These are phyloP conservation scores for Corella eumyota DNA, from an alignment of 23 tunicate genomes.

Conservation along the genomic window DNA sequence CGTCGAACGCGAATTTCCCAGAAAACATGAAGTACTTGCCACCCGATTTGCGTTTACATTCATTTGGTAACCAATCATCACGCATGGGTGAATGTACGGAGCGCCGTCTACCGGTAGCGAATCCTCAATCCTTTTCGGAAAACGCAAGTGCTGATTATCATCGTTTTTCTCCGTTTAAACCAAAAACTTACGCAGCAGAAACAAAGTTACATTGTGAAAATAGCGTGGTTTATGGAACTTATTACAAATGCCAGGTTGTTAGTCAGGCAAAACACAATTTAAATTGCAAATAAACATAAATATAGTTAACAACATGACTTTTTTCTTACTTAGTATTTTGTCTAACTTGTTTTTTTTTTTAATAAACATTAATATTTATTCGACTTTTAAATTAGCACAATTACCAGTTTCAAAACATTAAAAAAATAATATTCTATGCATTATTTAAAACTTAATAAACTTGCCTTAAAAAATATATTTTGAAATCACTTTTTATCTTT, in stretches of 20 bases:
- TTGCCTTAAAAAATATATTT: too few species aligned
- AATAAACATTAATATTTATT: not conserved
- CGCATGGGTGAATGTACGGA: too few species aligned
- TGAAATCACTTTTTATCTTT: not conserved
- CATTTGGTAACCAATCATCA: too few species aligned
- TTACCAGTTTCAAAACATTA: too few species aligned
- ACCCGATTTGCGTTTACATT: not conserved
- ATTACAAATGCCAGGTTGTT: slow-evolving; percentile 23
- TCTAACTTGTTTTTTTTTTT: not conserved
- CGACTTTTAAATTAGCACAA: not conserved
- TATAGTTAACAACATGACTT: too few species aligned
- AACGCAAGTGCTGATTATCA: not conserved
- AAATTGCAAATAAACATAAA: not conserved
- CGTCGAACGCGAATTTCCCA: too few species aligned
- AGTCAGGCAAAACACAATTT: not conserved
- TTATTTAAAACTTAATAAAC: too few species aligned
- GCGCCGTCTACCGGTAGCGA: not conserved
- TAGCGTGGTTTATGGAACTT: slow-evolving; percentile 17
- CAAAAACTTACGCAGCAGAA: not conserved
- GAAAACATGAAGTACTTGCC: not conserved
- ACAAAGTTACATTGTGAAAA: slow-evolving; percentile 5
- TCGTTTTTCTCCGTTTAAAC: not conserved
- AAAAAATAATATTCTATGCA: too few species aligned
- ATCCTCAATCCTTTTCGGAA: not conserved
- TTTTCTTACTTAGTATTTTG: too few species aligned